Conservation (phyloP, 2,888 invertebrate genomes). For the Callosobruchus maculatus region DNA sequence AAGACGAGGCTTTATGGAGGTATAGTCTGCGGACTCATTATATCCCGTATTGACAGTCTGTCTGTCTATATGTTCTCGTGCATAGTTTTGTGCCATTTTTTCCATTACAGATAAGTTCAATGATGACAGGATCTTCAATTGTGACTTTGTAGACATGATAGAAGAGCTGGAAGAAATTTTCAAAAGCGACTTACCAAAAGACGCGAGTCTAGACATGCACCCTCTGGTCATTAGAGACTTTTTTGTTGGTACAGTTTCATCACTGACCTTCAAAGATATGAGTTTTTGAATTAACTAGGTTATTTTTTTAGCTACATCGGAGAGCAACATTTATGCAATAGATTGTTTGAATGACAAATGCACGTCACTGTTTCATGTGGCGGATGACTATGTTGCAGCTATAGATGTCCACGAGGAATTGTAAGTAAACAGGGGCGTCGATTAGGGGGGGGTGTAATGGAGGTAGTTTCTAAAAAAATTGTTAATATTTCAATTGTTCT, state of each 20-base stretch:
- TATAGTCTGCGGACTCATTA: too few relatives aligned
- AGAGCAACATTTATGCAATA: slow-evolving; percentile 52
- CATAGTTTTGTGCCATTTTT: not conserved
- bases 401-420: slow-evolving; percentile 54
- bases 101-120: not conserved
- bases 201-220: slow-evolving; percentile 50
- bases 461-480: too few relatives aligned
- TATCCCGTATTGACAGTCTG: too few relatives aligned
- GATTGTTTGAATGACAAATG: slow-evolving; percentile 52
- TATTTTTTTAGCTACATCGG: slow-evolving; percentile 28
- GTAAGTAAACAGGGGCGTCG: too few relatives aligned
- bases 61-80: too few relatives aligned
- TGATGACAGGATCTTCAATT: slow-evolving; percentile 19
- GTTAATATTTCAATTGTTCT: too few relatives aligned
- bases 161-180: slow-evolving; percentile 37
- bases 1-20: too few relatives aligned
- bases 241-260: slow-evolving; percentile 53
- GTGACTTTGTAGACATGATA: slow-evolving; percentile 30
- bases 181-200: slow-evolving; percentile 46
- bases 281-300: slow-evolving; percentile 1
- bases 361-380: slow-evolving; percentile 47
- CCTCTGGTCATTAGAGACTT: slow-evolving; percentile 57
- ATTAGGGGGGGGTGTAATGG: too few relatives aligned
- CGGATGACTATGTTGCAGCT: slow-evolving; percentile 45
- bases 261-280: slow-evolving; percentile 1